A percentile compares a stretch with the other conserved stretches of the same genome.
Conservation (phyloP, 2,888 invertebrate species). For the Tinea semifulvella region DNA sequence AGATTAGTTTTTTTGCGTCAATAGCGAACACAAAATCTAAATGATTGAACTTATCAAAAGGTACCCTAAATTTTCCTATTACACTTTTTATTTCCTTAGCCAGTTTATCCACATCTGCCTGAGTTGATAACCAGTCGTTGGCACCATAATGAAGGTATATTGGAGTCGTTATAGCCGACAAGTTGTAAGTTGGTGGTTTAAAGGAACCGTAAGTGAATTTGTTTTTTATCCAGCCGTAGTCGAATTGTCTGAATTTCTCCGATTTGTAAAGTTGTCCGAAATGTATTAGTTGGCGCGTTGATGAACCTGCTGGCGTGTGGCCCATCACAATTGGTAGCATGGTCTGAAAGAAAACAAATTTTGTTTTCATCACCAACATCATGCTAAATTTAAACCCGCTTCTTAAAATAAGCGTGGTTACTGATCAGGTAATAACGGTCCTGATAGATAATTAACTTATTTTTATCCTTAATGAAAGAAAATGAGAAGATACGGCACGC, state of each 20-base stretch:
- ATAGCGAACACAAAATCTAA: slow-evolving; percentile 67
- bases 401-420: too few species aligned
- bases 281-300: slow-evolving; percentile 58
- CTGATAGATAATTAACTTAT: too few species aligned
- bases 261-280: slow-evolving; percentile 56
- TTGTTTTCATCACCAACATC: too few species aligned
- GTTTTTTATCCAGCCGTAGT: slow-evolving; percentile 53
- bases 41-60: slow-evolving; percentile 58
- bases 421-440: too few species aligned
- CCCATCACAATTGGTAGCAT: slow-evolving; percentile 58
- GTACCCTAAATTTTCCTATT: slow-evolving; percentile 55
- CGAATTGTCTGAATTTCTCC: slow-evolving; percentile 56
- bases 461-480: too few species aligned
- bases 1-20: slow-evolving; percentile 66
- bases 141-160: slow-evolving; percentile 59
- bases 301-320: slow-evolving; percentile 60
- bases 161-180: slow-evolving; percentile 49
- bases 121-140: slow-evolving; percentile 60
- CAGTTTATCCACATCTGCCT: slow-evolving; percentile 47
- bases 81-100: slow-evolving; percentile 43
- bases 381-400: too few species aligned
- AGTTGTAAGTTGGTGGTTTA: slow-evolving; percentile 59
- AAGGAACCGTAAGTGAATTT: slow-evolving; percentile 47
- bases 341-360: too few species aligned
- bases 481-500: too few species aligned